phyloP scores from a whole-genome alignment of 2,797 vertebrate genomes.

The Tangara arthus region DNA sequence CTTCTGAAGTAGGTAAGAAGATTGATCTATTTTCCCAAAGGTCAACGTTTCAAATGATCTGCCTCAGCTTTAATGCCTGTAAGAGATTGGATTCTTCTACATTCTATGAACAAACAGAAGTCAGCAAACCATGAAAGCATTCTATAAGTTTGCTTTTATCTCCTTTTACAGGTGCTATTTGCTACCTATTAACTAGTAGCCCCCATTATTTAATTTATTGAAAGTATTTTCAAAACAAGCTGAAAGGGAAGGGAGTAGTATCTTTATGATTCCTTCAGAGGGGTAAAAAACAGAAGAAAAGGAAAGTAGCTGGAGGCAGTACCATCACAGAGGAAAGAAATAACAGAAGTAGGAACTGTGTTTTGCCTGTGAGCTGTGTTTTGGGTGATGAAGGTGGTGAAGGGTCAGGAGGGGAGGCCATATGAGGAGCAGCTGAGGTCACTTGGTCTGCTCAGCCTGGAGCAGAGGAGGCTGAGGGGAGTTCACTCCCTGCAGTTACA shows the following conservation, averaged over 20 bases:
- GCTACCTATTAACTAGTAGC: neutral
- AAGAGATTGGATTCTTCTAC: neutral
- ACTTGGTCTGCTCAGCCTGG: neutral
- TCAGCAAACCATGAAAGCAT: neutral
- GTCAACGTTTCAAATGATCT: neutral
- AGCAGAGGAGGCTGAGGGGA: neutral
- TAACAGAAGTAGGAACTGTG: neutral
- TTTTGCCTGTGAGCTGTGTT: neutral
- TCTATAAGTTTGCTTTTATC: neutral
- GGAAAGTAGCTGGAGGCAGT: neutral
- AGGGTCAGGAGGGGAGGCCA: rapidly evolving
- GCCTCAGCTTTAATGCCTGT: neutral
- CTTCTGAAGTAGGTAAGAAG: neutral
- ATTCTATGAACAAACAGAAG: neutral
- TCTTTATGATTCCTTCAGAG: neutral
- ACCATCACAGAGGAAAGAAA: neutral
- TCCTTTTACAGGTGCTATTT: neutral
- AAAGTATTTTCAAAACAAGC: neutral
- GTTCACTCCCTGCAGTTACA: neutral
- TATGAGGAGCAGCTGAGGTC: neutral
- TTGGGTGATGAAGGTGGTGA: neutral
- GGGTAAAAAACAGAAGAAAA: neutral
- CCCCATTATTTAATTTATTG: neutral
- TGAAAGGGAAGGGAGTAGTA: neutral
- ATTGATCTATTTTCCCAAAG: neutral